phyloP scores from a whole-genome alignment of 1,140 invertebrate genomes.

The Danaus melanippus region DNA sequence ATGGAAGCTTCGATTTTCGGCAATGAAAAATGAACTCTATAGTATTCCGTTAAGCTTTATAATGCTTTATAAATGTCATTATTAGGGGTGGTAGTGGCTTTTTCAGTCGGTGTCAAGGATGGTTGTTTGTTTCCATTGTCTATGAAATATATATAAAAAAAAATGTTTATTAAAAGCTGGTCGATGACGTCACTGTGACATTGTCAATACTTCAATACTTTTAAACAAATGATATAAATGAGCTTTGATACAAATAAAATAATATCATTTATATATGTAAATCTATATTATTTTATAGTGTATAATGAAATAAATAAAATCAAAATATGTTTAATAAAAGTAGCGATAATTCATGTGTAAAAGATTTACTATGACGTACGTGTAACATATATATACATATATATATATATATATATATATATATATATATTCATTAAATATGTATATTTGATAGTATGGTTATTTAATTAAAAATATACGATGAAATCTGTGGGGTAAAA shows the following conservation, averaged over 20 bases:
- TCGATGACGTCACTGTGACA: no score
- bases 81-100: slow-evolving; percentile 36
- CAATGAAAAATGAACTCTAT: slow-evolving; percentile 13
- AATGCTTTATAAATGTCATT: slow-evolving; percentile 27
- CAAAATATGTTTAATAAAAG: no score
- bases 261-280: background rate
- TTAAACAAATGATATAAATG: background rate
- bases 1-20: slow-evolving; percentile 10
- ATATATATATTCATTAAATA: no score
- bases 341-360: no score
- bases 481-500: no score
- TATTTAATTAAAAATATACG: no score
- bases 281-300: slow-evolving; percentile 3
- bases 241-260: background rate
- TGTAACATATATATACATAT: no score
- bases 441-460: no score
- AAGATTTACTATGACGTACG: no score
- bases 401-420: no score
- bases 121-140: slow-evolving; percentile 30
- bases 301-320: background rate
- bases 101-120: slow-evolving; percentile 29
- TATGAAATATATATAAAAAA: slow-evolving; percentile 12
- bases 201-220: no score
- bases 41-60: slow-evolving; percentile 13
- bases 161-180: background rate